Evolutionary conservation across 2,888 invertebrate genomes (phyloP).

Genomic region (Parnassius orleans): DNA sequence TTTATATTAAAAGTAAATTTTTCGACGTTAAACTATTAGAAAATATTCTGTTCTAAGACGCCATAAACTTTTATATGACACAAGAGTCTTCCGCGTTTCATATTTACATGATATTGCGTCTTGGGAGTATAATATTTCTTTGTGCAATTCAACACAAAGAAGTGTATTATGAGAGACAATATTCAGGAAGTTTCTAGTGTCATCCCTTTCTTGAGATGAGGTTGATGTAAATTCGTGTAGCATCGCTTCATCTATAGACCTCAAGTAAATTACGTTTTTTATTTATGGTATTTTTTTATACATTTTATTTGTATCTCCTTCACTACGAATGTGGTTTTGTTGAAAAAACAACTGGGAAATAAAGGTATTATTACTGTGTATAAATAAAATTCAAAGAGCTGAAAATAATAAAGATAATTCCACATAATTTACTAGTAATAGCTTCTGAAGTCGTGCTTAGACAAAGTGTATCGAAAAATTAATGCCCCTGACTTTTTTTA

Average conservation of each 20-base stretch:
- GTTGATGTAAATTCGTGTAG: conserved; percentile 15
- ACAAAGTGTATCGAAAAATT: no score
- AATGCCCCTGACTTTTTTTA: no score
- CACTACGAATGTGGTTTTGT: no score
- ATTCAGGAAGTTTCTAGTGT: conserved; percentile 20
- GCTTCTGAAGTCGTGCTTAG: no score
- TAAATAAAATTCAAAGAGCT: no score
- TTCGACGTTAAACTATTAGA: background rate
- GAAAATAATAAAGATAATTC: no score
- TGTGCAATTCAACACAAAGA: conserved; percentile 29
- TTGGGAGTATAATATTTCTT: conserved; percentile 33
- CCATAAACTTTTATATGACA: conserved; percentile 34
- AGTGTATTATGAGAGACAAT: conserved; percentile 18
- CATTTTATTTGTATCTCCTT: no score
- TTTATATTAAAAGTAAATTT: no score
- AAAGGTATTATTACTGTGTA: no score
- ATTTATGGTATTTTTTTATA: no score
- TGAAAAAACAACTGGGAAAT: no score
- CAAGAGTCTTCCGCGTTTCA: conserved; percentile 27
- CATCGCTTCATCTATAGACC: conserved; percentile 10
- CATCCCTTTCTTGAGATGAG: conserved; percentile 14
- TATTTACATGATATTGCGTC: conserved; percentile 46
- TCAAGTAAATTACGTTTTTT: background rate
- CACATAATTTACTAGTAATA: no score
- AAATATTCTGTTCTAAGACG: conserved; percentile 7